These are phyloP conservation scores for Ethmia dodecea DNA, from an alignment of 2,888 invertebrate species.

Conservation along the genomic window DNA sequence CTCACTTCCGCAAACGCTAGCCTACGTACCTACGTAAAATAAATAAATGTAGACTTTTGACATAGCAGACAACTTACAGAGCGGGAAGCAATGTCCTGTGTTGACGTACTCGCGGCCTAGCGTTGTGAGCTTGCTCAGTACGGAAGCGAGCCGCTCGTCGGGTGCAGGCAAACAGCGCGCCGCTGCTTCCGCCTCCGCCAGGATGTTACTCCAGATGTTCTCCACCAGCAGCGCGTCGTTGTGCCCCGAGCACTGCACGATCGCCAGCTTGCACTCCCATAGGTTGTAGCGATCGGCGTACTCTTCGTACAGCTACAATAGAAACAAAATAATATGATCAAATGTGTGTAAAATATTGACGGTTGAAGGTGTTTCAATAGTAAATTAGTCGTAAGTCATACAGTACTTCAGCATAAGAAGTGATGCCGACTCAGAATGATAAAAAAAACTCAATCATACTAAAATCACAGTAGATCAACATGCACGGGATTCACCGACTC, in stretches of 20 bases:
- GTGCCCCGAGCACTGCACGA: slow-evolving; percentile 96
- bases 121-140: slow-evolving; percentile 86
- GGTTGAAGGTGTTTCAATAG: too few species aligned
- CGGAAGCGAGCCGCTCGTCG: slow-evolving; percentile 80
- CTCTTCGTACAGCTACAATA: slow-evolving; percentile 91
- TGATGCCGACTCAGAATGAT: background rate
- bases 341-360: too few species aligned
- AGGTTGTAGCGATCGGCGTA: slow-evolving; percentile 94
- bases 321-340: too few species aligned
- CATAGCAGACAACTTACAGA: too few species aligned
- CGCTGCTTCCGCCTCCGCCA: slow-evolving; percentile 77
- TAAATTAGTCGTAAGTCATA: too few species aligned
- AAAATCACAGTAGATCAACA: too few species aligned
- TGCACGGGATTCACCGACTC: too few species aligned
- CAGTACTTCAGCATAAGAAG: too few species aligned
- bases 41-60: too few species aligned
- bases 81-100: slow-evolving; percentile 92
- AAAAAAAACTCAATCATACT: too few species aligned
- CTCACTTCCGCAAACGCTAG: too few species aligned
- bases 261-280: slow-evolving; percentile 96
- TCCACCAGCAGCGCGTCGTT: slow-evolving; percentile 92
- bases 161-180: slow-evolving; percentile 59
- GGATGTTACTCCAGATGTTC: slow-evolving; percentile 93
- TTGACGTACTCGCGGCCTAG: slow-evolving; percentile 88
- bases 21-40: too few species aligned